Evolutionary conservation across 2,888 invertebrate species (phyloP).

Genomic region (Cryptus armator): DNA sequence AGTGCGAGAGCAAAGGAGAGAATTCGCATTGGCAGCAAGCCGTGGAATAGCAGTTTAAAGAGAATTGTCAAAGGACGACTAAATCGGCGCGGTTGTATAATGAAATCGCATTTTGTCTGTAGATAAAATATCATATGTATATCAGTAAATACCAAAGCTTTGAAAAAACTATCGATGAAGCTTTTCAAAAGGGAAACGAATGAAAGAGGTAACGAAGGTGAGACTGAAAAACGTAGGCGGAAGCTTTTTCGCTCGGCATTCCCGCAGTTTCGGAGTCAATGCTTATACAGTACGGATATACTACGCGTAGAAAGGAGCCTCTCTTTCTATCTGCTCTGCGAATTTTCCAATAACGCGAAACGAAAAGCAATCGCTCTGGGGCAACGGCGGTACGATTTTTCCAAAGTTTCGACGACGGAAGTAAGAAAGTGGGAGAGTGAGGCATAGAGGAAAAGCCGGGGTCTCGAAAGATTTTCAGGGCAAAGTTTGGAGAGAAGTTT

Average conservation of each 20-base stretch:
- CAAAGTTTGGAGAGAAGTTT: slow-evolving; percentile 66
- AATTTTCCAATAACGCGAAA: slow-evolving; percentile 69
- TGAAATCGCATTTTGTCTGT: neutral
- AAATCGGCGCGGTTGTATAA: neutral
- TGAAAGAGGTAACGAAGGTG: slow-evolving; percentile 31
- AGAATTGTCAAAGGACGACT: neutral
- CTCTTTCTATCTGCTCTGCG: slow-evolving; percentile 25
- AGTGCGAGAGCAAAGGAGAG: neutral
- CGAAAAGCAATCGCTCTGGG: slow-evolving; percentile 66
- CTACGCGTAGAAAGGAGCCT: slow-evolving; percentile 24
- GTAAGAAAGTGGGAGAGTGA: slow-evolving; percentile 4
- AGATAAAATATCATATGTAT: too few relatives aligned
- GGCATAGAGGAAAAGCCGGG: neutral
- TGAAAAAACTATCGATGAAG: neutral
- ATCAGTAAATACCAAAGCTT: neutral
- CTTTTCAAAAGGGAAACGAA: neutral
- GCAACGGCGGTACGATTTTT: slow-evolving; percentile 55
- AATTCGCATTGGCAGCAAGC: neutral
- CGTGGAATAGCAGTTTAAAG: neutral
- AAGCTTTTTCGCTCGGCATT: neutral
- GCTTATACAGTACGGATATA: slow-evolving; percentile 19
- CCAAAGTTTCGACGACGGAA: slow-evolving; percentile 62
- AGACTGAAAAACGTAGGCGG: slow-evolving; percentile 17
- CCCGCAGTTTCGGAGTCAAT: slow-evolving; percentile 28
- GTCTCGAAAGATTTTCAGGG: slow-evolving; percentile 72